These are phyloP conservation scores for Elanus axillaris DNA, from an alignment of 2,113 vertebrate genomes.

Conservation along the genomic window DNA sequence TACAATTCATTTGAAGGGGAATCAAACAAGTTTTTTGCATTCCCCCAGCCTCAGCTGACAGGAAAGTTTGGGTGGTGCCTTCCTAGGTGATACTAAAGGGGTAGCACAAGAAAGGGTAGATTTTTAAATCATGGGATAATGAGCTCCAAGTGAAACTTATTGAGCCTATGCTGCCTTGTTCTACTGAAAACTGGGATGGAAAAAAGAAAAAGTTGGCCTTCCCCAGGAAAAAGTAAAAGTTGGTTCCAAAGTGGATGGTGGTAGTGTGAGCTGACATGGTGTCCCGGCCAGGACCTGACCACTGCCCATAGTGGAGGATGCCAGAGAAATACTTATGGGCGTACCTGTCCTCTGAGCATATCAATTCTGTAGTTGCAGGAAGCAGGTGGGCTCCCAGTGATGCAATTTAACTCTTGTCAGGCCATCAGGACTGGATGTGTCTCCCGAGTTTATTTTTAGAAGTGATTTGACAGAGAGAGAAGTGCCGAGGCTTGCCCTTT, in stretches of 20 bases:
- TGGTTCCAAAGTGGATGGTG: not conserved
- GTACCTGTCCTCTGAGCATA: not conserved
- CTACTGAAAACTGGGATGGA: not conserved
- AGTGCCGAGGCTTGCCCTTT: not conserved
- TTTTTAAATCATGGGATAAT: not conserved
- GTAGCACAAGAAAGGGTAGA: not conserved
- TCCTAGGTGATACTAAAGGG: not conserved
- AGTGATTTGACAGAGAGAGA: not conserved
- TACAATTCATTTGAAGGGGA: not conserved
- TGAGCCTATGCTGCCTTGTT: not conserved
- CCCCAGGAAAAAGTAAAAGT: not conserved
- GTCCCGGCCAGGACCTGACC: not conserved
- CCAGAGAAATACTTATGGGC: not conserved
- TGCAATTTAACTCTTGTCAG: not conserved
- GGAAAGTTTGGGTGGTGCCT: not conserved
- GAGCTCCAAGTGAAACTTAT: not conserved
- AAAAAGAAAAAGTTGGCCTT: not conserved
- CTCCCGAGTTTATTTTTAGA: conserved; percentile 24
- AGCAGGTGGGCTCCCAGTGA: not conserved
- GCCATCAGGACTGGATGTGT: not conserved
- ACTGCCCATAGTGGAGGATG: not conserved
- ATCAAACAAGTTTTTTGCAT: not conserved
- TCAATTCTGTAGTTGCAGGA: not conserved
- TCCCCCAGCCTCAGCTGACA: not conserved
- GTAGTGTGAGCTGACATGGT: not conserved